Percentiles rank a stretch among this genome's conserved stretches.
phyloP scores from a whole-genome alignment of 2,113 vertebrate genomes.

The Calyptommatus sinebrachiatus region DNA sequence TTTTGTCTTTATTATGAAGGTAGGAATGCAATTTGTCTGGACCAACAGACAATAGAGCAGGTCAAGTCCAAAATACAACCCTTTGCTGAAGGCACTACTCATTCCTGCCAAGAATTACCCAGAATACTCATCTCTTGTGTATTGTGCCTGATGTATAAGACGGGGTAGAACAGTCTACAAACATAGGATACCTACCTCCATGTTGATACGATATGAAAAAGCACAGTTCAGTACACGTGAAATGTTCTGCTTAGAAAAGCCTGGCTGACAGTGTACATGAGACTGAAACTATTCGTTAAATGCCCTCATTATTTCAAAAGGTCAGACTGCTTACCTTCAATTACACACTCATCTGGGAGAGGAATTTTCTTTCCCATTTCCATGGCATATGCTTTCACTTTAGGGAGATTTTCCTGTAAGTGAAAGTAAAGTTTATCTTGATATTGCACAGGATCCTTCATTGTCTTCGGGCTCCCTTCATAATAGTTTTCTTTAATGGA shows the following conservation, averaged over 20 bases:
- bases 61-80: no score
- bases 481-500: constrained; percentile 21
- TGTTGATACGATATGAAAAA: neutral
- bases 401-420: constrained; percentile 83
- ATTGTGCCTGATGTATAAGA: no score
- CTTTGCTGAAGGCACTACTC: no score
- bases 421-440: constrained; percentile 84
- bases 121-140: no score
- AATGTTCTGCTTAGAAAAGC: constrained; percentile 6
- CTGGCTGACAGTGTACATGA: neutral
- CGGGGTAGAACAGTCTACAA: no score
- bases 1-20: no score
- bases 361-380: constrained; percentile 84
- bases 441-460: constrained; percentile 36
- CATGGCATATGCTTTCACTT: constrained; percentile 78
- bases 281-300: neutral
- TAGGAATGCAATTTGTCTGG: no score
- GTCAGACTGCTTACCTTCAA: constrained; percentile 83
- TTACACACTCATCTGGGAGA: constrained; percentile 84
- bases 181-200: no score
- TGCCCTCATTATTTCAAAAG: neutral
- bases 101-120: no score
- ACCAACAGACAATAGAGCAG: no score
- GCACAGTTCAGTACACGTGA: neutral
- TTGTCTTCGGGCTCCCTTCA: constrained; percentile 42